Percentiles rank a stretch among this genome's conserved stretches.
phyloP scores from a whole-genome alignment of 2,797 vertebrate species.

The Coilia nasus region DNA sequence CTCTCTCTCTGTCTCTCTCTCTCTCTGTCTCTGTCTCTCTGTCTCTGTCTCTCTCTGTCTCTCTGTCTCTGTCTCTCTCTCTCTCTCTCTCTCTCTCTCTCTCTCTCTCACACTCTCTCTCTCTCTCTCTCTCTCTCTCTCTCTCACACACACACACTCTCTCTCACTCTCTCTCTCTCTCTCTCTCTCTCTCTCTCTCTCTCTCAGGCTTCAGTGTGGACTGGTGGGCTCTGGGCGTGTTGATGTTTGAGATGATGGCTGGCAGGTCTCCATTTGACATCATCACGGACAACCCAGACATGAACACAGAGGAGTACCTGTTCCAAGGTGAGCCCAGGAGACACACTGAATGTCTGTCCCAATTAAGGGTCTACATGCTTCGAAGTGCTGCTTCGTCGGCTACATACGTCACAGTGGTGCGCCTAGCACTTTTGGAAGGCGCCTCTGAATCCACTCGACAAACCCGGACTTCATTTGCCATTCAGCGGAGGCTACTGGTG shows the following conservation, averaged over 20 bases:
- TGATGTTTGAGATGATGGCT: constrained; percentile 99
- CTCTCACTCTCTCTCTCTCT: background rate
- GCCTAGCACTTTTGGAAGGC: too few relatives aligned
- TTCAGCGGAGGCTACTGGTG: too few relatives aligned
- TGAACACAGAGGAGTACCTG: constrained; percentile 99
- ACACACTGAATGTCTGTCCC: too few relatives aligned
- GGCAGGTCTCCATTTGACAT: constrained; percentile 97
- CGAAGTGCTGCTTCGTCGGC: too few relatives aligned
- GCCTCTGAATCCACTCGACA: too few relatives aligned
- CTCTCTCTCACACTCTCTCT: background rate
- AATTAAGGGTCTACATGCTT: too few relatives aligned
- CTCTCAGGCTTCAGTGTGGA: constrained; percentile 93
- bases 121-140: too few relatives aligned
- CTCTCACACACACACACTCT: background rate
- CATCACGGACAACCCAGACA: constrained; percentile 99
- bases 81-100: background rate
- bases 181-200: constrained; percentile 9
- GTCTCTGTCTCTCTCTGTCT: background rate
- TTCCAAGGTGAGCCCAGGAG: constrained; percentile 86
- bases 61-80: background rate
- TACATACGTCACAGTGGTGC: too few relatives aligned
- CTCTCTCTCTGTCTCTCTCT: background rate
- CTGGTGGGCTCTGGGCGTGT: constrained; percentile 97
- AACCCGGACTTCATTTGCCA: too few relatives aligned
- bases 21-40: background rate